Evolutionary conservation across 2,113 vertebrate species (phyloP), one percentile per base, ranked within the genome.

Genomic region (Cottus gobio): DNA sequence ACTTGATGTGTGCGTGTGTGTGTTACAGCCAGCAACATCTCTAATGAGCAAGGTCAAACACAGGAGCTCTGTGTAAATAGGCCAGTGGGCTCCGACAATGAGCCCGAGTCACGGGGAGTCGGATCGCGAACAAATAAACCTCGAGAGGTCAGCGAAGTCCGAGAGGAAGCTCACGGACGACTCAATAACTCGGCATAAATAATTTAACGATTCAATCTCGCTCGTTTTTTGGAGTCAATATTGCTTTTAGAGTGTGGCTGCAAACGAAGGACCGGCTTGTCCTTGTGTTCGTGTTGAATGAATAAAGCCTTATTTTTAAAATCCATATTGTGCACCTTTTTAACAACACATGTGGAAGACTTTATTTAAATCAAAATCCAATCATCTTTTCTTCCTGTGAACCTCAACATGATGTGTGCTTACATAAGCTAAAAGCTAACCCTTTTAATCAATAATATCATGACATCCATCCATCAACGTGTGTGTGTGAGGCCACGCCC

Each of bases 21-120:
- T 2, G 36, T 20, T 22, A 8, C 56, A 58, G 31, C 15, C 28
- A 58, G 28, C 57, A 58, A 16, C 57, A 58, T 39, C 24, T 78
- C 46, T 76, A 72, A 75, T 74, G 80, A 75, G 61, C 67, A 44
- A 62, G 64, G 79, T 77, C 46, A 73, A 52, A 82, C 39, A 28
- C 52, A 65, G 34, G 28, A 37, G 48, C 57, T 60, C 54, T 57
- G 48, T 58, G 65, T 36, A 26, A 79, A 66, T 62, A 82, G 44
- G 28, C 50, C 79, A 8, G 31, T 16, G n/a, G 18, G 72, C 71
- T 65, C 65, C 13, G 26, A 71, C 73, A 77, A 67, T 44, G 22
- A 22, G 39, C 44, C 22, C 0, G 9, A 62, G 57, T 58, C 71
- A 68, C 34, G 5, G 22, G 10, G 26, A 28, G 31, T 13, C 5